Conservation (phyloP, 2,888 invertebrate species). For the Emmelina monodactyla region DNA sequence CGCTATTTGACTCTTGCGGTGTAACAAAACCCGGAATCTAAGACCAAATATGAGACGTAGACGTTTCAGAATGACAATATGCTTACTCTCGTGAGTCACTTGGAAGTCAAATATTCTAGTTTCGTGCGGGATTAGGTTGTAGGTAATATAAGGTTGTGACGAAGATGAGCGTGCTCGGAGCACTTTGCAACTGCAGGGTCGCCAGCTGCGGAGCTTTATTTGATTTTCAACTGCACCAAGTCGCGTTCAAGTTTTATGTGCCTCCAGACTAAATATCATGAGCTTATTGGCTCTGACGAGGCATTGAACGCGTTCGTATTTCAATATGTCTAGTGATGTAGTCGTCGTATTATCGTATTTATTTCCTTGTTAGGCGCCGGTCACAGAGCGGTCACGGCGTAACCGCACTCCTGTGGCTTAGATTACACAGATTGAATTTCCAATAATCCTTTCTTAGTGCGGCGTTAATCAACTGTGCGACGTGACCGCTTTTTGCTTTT, state of each 20-base stretch:
- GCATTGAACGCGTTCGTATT: neutral
- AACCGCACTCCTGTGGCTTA: neutral
- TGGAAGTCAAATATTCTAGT: neutral
- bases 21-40: too few species aligned
- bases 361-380: neutral
- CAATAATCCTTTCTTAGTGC: conserved; percentile 1
- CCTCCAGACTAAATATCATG: neutral
- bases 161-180: conserved; percentile 36
- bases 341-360: too few species aligned
- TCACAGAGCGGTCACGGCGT: neutral
- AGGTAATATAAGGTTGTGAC: conserved; percentile 34
- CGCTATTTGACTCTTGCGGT: too few species aligned
- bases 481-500: neutral
- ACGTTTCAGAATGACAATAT: too few species aligned
- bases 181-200: conserved; percentile 39
- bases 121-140: neutral
- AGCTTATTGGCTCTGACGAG: neutral
- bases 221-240: conserved; percentile 44
- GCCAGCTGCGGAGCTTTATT: conserved; percentile 51
- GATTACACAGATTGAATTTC: conserved; percentile 1
- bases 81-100: too few species aligned
- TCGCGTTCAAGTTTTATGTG: conserved; percentile 36
- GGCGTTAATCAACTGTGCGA: conserved; percentile 1
- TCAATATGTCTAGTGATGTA: too few species aligned
- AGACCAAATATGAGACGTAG: too few species aligned